Percentiles rank a stretch among this genome's conserved stretches.
phyloP scores from a whole-genome alignment of 2,797 vertebrate genomes.

The Parambassis ranga region DNA sequence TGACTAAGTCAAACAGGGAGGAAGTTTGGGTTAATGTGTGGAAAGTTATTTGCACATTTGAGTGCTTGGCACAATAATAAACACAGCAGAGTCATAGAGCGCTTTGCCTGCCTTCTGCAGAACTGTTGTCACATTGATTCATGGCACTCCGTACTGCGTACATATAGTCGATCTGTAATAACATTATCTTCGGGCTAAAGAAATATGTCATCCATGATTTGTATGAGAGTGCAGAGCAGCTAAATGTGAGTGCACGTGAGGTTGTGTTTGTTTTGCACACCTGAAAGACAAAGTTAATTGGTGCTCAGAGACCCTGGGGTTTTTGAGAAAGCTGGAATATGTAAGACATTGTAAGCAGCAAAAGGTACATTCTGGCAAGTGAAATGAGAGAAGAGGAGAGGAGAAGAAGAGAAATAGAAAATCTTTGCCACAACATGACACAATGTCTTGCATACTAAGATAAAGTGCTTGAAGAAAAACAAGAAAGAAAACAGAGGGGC shows the following conservation, averaged over 20 bases:
- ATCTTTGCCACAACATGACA: slow-evolving; percentile 5
- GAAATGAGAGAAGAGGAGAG: slow-evolving; percentile 7
- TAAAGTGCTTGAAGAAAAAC: slow-evolving; percentile 13
- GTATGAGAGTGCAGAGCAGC: slow-evolving; percentile 17
- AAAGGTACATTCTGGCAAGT: slow-evolving; percentile 5
- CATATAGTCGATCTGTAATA: slow-evolving; percentile 64
- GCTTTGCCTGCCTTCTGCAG: slow-evolving; percentile 21
- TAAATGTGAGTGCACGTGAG: neutral
- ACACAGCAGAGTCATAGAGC: slow-evolving; percentile 9
- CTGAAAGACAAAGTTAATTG: slow-evolving; percentile 37
- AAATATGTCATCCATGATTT: slow-evolving; percentile 42
- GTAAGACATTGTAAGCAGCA: neutral
- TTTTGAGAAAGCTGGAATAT: slow-evolving; percentile 18
- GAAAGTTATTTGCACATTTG: slow-evolving; percentile 53
- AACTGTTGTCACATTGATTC: slow-evolving; percentile 70
- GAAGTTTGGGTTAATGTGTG: slow-evolving; percentile 43
- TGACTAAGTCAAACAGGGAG: slow-evolving; percentile 47
- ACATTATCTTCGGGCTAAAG: slow-evolving; percentile 54
- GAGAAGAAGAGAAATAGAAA: neutral
- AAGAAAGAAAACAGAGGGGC: slow-evolving; percentile 8
- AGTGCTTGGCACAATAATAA: slow-evolving; percentile 35
- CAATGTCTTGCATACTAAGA: slow-evolving; percentile 23
- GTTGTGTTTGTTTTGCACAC: slow-evolving; percentile 22
- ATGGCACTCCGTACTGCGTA: slow-evolving; percentile 36
- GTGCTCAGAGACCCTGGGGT: slow-evolving; percentile 18